Evolutionary conservation across 1,140 invertebrate genomes (phyloP), one percentile per base, ranked within the genome.

Genomic region (Antheraea mylitta): DNA sequence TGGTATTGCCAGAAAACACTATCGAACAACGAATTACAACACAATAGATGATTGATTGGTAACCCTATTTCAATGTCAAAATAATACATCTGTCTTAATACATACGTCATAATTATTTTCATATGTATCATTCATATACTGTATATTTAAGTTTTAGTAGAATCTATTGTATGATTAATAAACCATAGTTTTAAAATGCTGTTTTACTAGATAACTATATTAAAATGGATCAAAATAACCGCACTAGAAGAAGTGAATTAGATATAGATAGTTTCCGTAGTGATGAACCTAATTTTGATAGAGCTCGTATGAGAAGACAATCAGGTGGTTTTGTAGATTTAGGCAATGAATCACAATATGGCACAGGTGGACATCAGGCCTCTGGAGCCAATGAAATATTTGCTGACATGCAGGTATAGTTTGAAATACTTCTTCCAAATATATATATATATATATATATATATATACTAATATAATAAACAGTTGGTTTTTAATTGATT

Each of bases 351-450:
- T 95, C 95, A 92, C 95, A 95, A 77, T 94, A 96, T 88, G 95
- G 94, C 66, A 94, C 94, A 59, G 95, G 96, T 80, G 96, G 96
- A 42, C 96, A 97, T 86, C 96, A 96, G 89, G 95, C 95, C n/a
- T 96, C 96, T 58, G 96, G 96, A 69, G 95, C 95, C 22, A 98
- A 98, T 92, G 97, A 98, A 91, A 94, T 98, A 48, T 98, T 97
- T 90, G 96, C 96, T 19, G 96, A 97, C 86, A 97, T 98, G 92
- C 96, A 97, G 93, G 97, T 93, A 82, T 30, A 30, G 22, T 30
- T 30, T 30, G 4, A 30, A 4, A n/a, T n/a, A n/a, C n/a, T n/a
- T n/a, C n/a, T n/a, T n/a, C n/a, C n/a, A 30, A 30, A 30, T 30
- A 30, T 30, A n/a, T 30, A 30, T 30, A 30, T 30, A n/a, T 62